A percentile compares a stretch with the other conserved stretches of the same genome.
phyloP scores from a whole-genome alignment of 2,888 invertebrate species.

The Macropis europaea region DNA sequence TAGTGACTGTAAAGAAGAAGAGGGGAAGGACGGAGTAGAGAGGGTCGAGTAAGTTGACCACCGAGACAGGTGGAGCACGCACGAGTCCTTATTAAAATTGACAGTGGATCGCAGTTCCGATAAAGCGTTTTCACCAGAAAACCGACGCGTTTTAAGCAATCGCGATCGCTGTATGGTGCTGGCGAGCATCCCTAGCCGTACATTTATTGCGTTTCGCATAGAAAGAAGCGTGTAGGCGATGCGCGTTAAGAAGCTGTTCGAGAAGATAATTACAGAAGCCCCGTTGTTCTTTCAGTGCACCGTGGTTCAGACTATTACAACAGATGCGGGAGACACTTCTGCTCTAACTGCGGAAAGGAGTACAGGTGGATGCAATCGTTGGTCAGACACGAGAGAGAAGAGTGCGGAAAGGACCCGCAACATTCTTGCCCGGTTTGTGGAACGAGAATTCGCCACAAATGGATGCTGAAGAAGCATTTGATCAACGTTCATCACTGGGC shows the following conservation, averaged over 20 bases:
- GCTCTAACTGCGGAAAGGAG: conserved; percentile 86
- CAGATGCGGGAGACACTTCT: conserved; percentile 73
- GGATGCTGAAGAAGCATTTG: conserved; percentile 77
- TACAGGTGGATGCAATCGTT: conserved; percentile 89
- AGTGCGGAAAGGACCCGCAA: conserved; percentile 80
- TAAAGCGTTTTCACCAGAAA: conserved; percentile 10
- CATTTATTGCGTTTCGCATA: conserved; percentile 10
- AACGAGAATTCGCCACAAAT: conserved; percentile 77
- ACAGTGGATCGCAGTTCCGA: neutral
- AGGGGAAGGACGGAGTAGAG: too few species aligned
- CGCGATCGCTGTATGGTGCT: neutral
- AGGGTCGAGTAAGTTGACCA: too few species aligned
- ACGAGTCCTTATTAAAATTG: too few species aligned
- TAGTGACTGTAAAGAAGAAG: too few species aligned
- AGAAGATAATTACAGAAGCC: conserved; percentile 42
- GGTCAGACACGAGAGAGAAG: conserved; percentile 83
- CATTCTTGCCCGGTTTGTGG: conserved; percentile 78
- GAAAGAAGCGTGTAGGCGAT: too few species aligned
- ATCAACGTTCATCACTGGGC: conserved; percentile 69
- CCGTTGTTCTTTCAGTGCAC: conserved; percentile 58
- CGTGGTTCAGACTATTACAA: conserved; percentile 70
- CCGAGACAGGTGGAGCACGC: too few species aligned
- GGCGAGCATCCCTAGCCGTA: neutral
- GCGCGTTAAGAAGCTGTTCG: conserved; percentile 1
- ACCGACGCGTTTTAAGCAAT: neutral